These are phyloP conservation scores for Callaeas wilsoni DNA, from an alignment of 2,113 vertebrate species.

Conservation along the genomic window DNA sequence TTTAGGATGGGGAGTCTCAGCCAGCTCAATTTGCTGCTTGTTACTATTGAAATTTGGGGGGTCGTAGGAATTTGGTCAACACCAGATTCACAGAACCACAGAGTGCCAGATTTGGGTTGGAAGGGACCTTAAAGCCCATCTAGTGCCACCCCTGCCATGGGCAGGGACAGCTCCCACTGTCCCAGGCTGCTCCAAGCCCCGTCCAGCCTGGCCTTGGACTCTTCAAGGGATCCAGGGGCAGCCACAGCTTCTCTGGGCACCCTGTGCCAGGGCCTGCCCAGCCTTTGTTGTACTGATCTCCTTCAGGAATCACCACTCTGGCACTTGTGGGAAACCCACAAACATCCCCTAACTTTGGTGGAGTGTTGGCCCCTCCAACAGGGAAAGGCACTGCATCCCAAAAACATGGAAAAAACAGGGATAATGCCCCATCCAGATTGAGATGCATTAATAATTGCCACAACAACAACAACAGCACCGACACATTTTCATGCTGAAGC, in stretches of 20 bases:
- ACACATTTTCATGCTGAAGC: neutral
- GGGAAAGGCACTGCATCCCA: neutral
- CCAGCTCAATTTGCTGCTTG: neutral
- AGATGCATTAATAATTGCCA: neutral
- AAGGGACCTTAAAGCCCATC: accelerated
- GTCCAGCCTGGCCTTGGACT: neutral
- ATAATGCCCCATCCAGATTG: neutral
- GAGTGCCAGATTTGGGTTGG: neutral
- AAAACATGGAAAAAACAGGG: accelerated
- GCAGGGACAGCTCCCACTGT: neutral
- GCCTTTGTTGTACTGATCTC: neutral
- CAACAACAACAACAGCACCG: neutral
- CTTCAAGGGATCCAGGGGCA: neutral
- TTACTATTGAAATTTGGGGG: neutral
- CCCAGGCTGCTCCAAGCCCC: neutral
- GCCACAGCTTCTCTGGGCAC: neutral
- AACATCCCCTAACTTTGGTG: neutral
- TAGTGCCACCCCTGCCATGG: neutral
- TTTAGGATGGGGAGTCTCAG: neutral
- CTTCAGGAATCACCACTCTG: neutral
- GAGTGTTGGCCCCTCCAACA: accelerated
- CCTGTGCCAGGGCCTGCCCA: neutral
- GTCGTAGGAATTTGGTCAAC: neutral
- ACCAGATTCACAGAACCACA: neutral
- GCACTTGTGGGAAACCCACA: accelerated